Base-by-base conservation (phyloP, 2,797 vertebrate genomes). In the Galago senegalensis region DNA sequence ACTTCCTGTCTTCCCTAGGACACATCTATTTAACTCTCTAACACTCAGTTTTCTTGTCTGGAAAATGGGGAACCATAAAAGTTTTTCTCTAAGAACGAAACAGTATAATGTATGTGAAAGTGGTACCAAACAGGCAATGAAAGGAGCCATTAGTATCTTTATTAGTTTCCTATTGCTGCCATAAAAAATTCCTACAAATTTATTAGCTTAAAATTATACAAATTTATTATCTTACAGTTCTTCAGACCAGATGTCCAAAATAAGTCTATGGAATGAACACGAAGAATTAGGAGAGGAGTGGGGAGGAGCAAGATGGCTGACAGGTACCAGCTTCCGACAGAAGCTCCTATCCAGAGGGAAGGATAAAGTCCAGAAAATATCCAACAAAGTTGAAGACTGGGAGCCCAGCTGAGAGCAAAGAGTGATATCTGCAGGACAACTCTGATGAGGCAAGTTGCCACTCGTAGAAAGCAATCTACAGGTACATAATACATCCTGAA, bases 41-140 rank as follows among this genome's bases (percentile, higher is more conserved):
- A 49, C 34, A 27, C 43, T 86, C 16, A 80, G 27, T 87, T 70
- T 94, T 18, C 85, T 96, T 72, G 70, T 58, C 14, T 72, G 63
- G 63, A 87, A 88, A 82, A 37, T 4, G 31, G 49, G 49, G 46
- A 81, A 87, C 58, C 16, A 31, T 21, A 16, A 49, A 86, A 10
- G 3, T 69, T 94, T 82, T 40, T 0, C 13, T 12, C 17, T 95
- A 85, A 86, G 31, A 93, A 88, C 11, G 67, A 87, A 92, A 89
- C 7, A 81, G 14, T 56, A 40, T 49, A 29, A 27, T 40, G 5
- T 76, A 16, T 69, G 12, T 58, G 75, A 87, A 86, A 87, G n/a
- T 72, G 10, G 31, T 46, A 11, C 18, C 40, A 85, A 90, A 31
- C 58, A 75, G 60, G n/a, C 65, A 31, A 60, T 49, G 70, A n/a